A percentile compares a stretch with the other conserved stretches of the same genome.
These are phyloP conservation scores for Pachydiplax longipennis DNA, from an alignment of 2,888 invertebrate genomes.

Conservation along the genomic window DNA sequence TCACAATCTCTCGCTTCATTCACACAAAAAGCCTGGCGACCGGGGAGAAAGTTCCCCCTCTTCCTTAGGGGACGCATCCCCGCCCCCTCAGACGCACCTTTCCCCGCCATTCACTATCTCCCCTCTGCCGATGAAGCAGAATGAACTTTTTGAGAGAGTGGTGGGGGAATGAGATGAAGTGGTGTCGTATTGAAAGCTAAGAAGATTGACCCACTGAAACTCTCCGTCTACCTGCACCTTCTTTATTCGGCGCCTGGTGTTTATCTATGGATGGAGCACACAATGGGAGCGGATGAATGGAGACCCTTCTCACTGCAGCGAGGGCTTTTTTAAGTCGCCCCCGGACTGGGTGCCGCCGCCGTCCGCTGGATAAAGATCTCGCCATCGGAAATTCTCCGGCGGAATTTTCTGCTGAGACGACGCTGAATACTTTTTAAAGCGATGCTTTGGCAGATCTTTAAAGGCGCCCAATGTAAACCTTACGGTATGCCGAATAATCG, in stretches of 20 bases:
- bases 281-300: background rate
- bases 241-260: background rate
- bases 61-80: background rate
- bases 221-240: background rate
- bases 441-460: no score
- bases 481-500: no score
- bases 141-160: background rate
- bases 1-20: background rate
- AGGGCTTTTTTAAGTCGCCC: no score
- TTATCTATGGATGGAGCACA: background rate
- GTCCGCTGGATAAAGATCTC: no score
- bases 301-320: background rate
- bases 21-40: slow-evolving; percentile 13
- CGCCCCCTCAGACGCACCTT: background rate
- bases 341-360: no score
- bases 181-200: background rate
- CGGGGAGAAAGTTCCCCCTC: slow-evolving; percentile 9
- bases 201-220: background rate
- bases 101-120: background rate
- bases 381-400: no score
- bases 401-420: no score
- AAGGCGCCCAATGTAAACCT: no score
- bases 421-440: no score
- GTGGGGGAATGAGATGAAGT: background rate
- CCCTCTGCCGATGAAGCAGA: background rate